A percentile compares a stretch with the other conserved stretches of the same genome.
Evolutionary conservation across 1,140 invertebrate species (phyloP).

Genomic region (Temnothorax nylanderi): DNA sequence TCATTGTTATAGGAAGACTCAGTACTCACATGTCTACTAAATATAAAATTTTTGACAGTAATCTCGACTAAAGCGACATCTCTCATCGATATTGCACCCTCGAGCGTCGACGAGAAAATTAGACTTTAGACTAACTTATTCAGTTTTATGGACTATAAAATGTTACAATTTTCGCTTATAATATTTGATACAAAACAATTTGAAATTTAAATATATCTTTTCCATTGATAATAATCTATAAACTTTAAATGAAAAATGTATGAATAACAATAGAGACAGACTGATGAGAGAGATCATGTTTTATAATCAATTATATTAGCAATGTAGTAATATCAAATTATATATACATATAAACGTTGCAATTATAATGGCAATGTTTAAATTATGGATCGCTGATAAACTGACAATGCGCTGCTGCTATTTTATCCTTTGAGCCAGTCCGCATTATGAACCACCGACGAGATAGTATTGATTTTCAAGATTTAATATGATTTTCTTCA

Average conservation of each 20-base stretch:
- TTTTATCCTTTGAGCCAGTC: conserved; percentile 22
- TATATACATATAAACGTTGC: background rate
- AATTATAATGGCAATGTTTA: background rate
- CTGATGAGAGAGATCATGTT: background rate
- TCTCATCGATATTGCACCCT: conserved; percentile 7
- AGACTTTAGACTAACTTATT: background rate
- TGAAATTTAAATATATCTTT: conserved; percentile 2
- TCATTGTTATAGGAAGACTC: background rate
- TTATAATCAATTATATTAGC: background rate
- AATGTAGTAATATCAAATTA: background rate
- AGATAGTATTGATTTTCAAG: conserved; percentile 3
- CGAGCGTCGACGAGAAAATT: too few relatives aligned
- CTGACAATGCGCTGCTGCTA: background rate
- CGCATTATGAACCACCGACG: background rate
- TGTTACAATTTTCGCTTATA: background rate
- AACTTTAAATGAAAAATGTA: background rate
- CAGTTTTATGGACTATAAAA: background rate
- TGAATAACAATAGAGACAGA: background rate
- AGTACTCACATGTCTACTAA: background rate
- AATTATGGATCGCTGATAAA: conserved; percentile 33
- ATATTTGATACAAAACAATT: background rate
- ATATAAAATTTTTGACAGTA: conserved; percentile 2
- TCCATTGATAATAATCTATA: background rate
- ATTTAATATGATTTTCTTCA: background rate
- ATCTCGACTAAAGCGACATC: conserved; percentile 3